Evolutionary conservation across 2,888 invertebrate species (phyloP).

Genomic region (Hetaerina titia): DNA sequence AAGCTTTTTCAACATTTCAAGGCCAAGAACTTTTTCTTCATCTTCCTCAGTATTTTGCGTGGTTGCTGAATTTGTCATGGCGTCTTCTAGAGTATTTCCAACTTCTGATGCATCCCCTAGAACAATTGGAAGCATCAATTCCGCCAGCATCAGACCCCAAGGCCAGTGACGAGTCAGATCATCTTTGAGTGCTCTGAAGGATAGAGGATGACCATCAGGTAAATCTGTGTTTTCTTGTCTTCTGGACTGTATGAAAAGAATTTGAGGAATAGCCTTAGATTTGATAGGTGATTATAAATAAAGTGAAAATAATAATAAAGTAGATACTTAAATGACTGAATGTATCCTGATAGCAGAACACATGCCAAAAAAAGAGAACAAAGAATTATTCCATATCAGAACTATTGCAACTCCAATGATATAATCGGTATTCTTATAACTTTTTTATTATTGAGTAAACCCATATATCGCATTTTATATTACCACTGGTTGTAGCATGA

Average conservation of each 20-base stretch:
- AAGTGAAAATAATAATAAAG: too few species aligned
- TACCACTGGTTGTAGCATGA: too few species aligned
- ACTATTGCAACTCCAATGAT: too few species aligned
- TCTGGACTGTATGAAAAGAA: background rate
- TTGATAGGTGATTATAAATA: too few species aligned
- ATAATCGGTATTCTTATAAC: too few species aligned
- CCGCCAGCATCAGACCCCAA: constrained; percentile 37
- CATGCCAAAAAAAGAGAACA: too few species aligned
- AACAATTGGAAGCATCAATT: constrained; percentile 47
- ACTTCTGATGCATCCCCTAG: constrained; percentile 29
- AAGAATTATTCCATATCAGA: too few species aligned
- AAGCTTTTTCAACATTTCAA: constrained; percentile 35
- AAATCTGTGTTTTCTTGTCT: background rate
- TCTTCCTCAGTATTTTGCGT: background rate
- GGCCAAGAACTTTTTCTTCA: background rate
- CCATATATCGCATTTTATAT: too few species aligned
- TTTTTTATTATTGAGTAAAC: too few species aligned
- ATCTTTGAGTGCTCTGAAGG: constrained; percentile 13
- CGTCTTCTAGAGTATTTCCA: background rate
- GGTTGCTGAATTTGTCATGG: background rate
- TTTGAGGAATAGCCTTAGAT: background rate
- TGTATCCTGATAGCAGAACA: too few species aligned
- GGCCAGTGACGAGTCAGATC: constrained; percentile 41
- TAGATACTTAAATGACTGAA: too few species aligned
- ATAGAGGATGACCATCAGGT: constrained; percentile 30